phyloP scores from a whole-genome alignment of 2,888 invertebrate genomes.

The Halictus ligatus region DNA sequence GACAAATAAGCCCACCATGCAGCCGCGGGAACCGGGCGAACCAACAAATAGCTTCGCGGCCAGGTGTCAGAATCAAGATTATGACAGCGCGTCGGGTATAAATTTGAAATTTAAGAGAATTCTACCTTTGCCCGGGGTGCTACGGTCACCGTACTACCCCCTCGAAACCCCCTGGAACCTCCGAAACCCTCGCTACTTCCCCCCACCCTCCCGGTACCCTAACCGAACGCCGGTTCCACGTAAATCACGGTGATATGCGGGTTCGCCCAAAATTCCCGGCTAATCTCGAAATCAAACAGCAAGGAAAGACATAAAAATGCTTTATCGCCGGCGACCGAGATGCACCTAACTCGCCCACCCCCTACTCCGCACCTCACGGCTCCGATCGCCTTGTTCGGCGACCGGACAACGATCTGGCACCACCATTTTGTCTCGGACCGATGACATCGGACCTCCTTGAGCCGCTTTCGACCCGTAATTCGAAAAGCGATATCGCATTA shows the following conservation, averaged over 20 bases:
- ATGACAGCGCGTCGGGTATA: slow-evolving; percentile 81
- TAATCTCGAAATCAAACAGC: slow-evolving; percentile 84
- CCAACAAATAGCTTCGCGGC: slow-evolving; percentile 76
- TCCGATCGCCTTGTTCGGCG: slow-evolving; percentile 69
- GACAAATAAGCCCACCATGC: slow-evolving; percentile 83
- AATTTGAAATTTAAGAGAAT: slow-evolving; percentile 84
- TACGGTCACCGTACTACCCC: slow-evolving; percentile 66
- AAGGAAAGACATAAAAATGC: slow-evolving; percentile 82
- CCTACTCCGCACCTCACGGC: slow-evolving; percentile 33
- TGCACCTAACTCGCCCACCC: slow-evolving; percentile 63
- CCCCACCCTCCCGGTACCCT: neutral
- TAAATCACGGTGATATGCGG: slow-evolving; percentile 84
- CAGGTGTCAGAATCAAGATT: slow-evolving; percentile 83
- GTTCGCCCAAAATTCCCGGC: slow-evolving; percentile 83
- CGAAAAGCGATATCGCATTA: too few relatives aligned
- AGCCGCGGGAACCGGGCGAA: slow-evolving; percentile 58
- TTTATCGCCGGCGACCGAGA: slow-evolving; percentile 79
- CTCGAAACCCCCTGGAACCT: neutral
- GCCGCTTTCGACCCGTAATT: slow-evolving; percentile 11
- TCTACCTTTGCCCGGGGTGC: slow-evolving; percentile 66
- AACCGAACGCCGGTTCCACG: slow-evolving; percentile 70
- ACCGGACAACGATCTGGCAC: slow-evolving; percentile 52
- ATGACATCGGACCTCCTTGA: slow-evolving; percentile 43
- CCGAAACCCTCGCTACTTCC: neutral
- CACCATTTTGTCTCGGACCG: slow-evolving; percentile 52